Base-by-base conservation (phyloP, 2,113 vertebrate species). In the Rhipidura dahli region DNA sequence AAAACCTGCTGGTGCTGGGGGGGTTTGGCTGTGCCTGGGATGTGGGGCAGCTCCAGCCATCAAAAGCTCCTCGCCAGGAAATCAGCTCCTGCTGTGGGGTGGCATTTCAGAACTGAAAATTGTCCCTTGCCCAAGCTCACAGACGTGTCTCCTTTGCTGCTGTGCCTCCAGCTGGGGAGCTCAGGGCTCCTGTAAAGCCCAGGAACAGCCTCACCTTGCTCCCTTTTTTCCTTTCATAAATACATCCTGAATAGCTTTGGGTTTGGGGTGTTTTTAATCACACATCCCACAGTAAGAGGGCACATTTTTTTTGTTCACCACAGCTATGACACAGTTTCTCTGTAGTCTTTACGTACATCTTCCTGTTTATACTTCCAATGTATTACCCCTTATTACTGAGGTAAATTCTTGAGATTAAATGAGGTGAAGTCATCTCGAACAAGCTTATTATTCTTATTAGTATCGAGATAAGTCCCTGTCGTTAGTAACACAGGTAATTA, bases 81-180 rank as follows among this genome's bases (percentile, higher is more conserved):
- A 26, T 6, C 19, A 1, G 3, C 35, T 60, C 35, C 45, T 72
- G 89, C 7, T 3, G 6, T 31, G 35, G 15, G 49, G 8, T 63
- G 53, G 4, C 2, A 1, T 8, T 72, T 49, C 15, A 8, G 44
- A 56, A 8, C 19, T 15, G 23, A n/a, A 10, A 21, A 51, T 18
- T 68, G 26, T 13, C 15, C 4, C 27, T 39, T 13, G 20, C 33
- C 49, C 35, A 3, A 1, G 5, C 27, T 47, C 5, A 1, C 54
- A 49, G 31, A 5, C 0, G 0, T 1, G 26, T 44, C 21, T 23
- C 15, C 3, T 2, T 6, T 27, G 31, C 26, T 53, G 24, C 14
- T 73, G 30, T 9, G 56, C 33, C 50, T 39, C 50, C 51, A 26
- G 26, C 10, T 7, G 2, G 7, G 6, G 18, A 53, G 17, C n/a